Base-by-base conservation (phyloP, 2,797 vertebrate genomes). In the Alca torda region DNA sequence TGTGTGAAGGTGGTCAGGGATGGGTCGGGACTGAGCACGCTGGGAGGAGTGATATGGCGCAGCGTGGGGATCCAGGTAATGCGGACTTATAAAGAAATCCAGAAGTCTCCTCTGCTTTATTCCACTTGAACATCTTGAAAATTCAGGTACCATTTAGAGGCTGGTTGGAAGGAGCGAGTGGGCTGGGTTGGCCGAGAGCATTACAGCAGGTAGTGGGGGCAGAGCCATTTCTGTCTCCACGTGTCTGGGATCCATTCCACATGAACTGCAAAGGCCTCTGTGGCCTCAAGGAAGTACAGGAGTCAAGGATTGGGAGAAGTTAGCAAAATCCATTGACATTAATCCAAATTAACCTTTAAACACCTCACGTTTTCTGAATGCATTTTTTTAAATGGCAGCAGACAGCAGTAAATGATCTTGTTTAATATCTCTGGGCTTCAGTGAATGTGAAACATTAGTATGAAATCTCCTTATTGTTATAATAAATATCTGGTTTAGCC, bases 401-500 rank as follows among this genome's bases (percentile, higher is more conserved):
- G 94, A 95, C 90, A 92, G 90, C 68, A 0, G 93, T 96, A 96
- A 96, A 96, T 83, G 93, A 85, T 77, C 85, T 91, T 96, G 89
- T 85, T 93, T 95, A 77, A 87, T 95, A 95, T 96, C 92, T 89
- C 83, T 79, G 77, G 78, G 92, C 85, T 96, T 96, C 86, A 75
- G 46, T 91, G 65, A 93, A 89, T 95, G 68, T 56, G 92, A 95
- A 96, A 82, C 94, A 89, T 89, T 95, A 96, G 77, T 94, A 93
- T 95, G 90, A 94, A 97, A 96, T 96, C 93, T 95, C 76, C 91
- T 96, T 91, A 94, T 96, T 97, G 78, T 96, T 97, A 89, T 81
- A 97, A 96, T 96, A 98, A 97, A 98, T 95, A 96, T 87, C 84
- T 97, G 96, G 87, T 87, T 98, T 96, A 95, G 97, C 90, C 92